Base-by-base conservation (phyloP, 2,113 vertebrate species). In the Brachyhypopomus occidentalis region DNA sequence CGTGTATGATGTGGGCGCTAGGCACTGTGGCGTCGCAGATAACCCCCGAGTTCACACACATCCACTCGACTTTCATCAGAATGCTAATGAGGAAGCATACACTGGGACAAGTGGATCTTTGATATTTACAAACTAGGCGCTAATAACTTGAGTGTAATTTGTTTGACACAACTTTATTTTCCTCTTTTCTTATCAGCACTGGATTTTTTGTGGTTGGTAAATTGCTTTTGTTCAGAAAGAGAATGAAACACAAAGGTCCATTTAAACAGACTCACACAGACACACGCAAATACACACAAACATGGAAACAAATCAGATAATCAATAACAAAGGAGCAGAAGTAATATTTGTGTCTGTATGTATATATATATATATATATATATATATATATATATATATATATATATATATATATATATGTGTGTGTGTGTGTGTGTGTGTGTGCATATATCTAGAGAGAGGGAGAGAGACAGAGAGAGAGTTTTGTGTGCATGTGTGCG, bases 121-220 rank as follows among this genome's bases (percentile, higher is more conserved):
- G 95, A 98, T 98, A 98, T 99, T 98, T 99, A 98, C 96, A 95
- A 98, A 98, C 97, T 96, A 95, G 95, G 93, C 95, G 92, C 95
- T 97, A 98, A 98, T 97, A 97, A 96, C 94, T 91, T 90, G 94
- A 96, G 95, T 93, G 93, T 95, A 96, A 75, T 75, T 78, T 81
- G 23, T 63, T 67, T 95, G 94, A 96, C 94, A 95, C 94, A 97
- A 97, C 93, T 97, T 96, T 93, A 93, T 94, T 94, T 94, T 58
- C 58, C 64, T 55, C 77, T 94, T 82, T 60, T 92, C 93, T 97
- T 96, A 96, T 96, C 93, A 58, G 84, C 78, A 86, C 80, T 91
- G 85, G 85, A 89, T 82, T 84, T 79, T 59, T 27, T 71, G 8
- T 23, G 27, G 59, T 84, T 72, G 36, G 5, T 48, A 48, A 25